phyloP scores from a whole-genome alignment of 2,888 invertebrate genomes.

The Meteorus colon region DNA sequence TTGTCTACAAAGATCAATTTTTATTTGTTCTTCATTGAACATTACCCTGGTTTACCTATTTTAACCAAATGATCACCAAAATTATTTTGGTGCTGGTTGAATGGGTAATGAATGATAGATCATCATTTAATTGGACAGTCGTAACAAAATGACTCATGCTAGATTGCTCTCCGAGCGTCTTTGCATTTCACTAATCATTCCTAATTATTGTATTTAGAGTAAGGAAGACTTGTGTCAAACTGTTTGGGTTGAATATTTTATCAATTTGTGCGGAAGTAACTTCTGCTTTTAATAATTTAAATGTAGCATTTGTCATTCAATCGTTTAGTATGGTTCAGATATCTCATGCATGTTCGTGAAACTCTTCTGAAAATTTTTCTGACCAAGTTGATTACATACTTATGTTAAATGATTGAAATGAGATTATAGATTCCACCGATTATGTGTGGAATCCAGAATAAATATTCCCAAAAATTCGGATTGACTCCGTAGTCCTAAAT shows the following conservation, averaged over 20 bases:
- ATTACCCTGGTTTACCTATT: slow-evolving; percentile 31
- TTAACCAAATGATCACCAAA: slow-evolving; percentile 22
- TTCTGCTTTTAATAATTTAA: slow-evolving; percentile 13
- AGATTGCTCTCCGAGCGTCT: neutral
- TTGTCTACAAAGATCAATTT: neutral
- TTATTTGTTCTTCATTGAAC: slow-evolving; percentile 22
- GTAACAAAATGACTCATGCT: slow-evolving; percentile 28
- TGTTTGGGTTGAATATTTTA: slow-evolving; percentile 10
- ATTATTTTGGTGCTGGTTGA: neutral
- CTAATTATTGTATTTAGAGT: slow-evolving; percentile 51
- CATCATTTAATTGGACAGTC: slow-evolving; percentile 26
- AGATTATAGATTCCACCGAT: neutral
- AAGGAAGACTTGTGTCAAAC: slow-evolving; percentile 43
- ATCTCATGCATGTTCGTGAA: neutral
- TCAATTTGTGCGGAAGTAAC: slow-evolving; percentile 17
- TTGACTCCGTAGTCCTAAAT: neutral
- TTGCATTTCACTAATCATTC: slow-evolving; percentile 47
- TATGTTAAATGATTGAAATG: neutral
- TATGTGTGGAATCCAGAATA: neutral
- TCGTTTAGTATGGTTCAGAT: neutral
- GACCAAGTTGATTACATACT: neutral
- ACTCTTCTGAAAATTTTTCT: neutral
- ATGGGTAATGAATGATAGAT: slow-evolving; percentile 4
- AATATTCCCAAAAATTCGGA: neutral
- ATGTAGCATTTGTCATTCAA: slow-evolving; percentile 8